A percentile compares a stretch with the other conserved stretches of the same genome.
These are phyloP conservation scores for Limanda limanda DNA, from an alignment of 2,113 vertebrate species.

Conservation along the genomic window DNA sequence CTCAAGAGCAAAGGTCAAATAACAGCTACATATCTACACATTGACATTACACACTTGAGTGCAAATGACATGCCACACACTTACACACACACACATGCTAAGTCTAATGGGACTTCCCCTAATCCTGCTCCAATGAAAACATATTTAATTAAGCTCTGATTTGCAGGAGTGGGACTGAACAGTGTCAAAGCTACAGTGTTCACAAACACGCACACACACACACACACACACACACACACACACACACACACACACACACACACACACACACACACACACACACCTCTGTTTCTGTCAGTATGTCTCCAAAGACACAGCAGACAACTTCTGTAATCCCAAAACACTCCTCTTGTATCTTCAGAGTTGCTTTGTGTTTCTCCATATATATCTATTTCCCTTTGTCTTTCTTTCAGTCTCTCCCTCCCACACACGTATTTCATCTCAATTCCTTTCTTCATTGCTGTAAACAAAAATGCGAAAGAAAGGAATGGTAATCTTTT, in stretches of 20 bases:
- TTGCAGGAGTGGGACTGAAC: slow-evolving; percentile 59
- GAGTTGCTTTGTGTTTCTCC: slow-evolving; percentile 22
- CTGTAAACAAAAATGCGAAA: slow-evolving; percentile 34
- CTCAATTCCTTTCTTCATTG: slow-evolving; percentile 36
- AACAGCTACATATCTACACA: slow-evolving; percentile 23
- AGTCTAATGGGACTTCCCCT: slow-evolving; percentile 68
- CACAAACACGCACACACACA: neutral
- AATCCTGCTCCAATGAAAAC: slow-evolving; percentile 63
- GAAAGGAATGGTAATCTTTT: slow-evolving; percentile 50
- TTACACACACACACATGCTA: slow-evolving; percentile 39
- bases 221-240: slow-evolving; percentile 12
- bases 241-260: slow-evolving; percentile 3
- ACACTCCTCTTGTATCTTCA: slow-evolving; percentile 23
- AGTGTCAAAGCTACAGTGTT: slow-evolving; percentile 24
- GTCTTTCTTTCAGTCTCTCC: slow-evolving; percentile 37
- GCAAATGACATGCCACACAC: neutral
- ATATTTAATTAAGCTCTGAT: slow-evolving; percentile 71
- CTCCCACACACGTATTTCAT: slow-evolving; percentile 45
- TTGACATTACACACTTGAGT: neutral
- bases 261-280: slow-evolving; percentile 26
- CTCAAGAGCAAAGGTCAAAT: slow-evolving; percentile 34
- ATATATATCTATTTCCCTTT: slow-evolving; percentile 29
- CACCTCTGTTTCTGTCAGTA: neutral
- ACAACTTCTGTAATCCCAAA: slow-evolving; percentile 53
- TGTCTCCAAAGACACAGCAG: slow-evolving; percentile 50